A percentile compares a stretch with the other conserved stretches of the same genome.
Evolutionary conservation across 1,140 invertebrate species (phyloP).

Genomic region (Eriosoma lanigerum): DNA sequence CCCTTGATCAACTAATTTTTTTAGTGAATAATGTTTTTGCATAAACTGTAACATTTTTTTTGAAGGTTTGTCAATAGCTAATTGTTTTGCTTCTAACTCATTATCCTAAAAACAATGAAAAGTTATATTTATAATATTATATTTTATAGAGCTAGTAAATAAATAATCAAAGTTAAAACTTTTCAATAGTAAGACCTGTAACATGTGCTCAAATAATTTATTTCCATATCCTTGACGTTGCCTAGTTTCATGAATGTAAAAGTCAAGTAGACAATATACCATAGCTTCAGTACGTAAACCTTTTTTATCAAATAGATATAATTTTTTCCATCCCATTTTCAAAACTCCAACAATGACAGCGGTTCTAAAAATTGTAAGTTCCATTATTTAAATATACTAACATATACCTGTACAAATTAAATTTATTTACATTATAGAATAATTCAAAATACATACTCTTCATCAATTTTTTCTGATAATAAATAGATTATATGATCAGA

Average conservation of each 20-base stretch:
- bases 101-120: constrained; percentile 70
- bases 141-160: no score
- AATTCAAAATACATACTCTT: constrained; percentile 19
- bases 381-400: not conserved
- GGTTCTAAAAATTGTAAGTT: constrained; percentile 63
- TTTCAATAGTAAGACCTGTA: constrained; percentile 57
- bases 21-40: constrained; percentile 77
- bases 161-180: no score
- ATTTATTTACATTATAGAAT: not conserved
- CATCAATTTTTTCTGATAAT: constrained; percentile 57
- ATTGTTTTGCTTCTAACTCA: constrained; percentile 68
- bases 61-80: constrained; percentile 89
- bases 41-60: constrained; percentile 83
- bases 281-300: constrained; percentile 72
- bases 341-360: constrained; percentile 67
- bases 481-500: constrained; percentile 71
- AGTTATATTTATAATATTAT: no score
- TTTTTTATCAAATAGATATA: constrained; percentile 77
- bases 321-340: constrained; percentile 80
- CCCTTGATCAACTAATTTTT: constrained; percentile 72
- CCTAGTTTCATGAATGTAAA: constrained; percentile 78
- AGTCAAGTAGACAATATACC: constrained; percentile 81
- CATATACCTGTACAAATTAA: no score
- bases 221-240: constrained; percentile 79
- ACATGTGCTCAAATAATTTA: constrained; percentile 77